Conservation (phyloP, 2,797 vertebrate genomes). For the Platalea minor region DNA sequence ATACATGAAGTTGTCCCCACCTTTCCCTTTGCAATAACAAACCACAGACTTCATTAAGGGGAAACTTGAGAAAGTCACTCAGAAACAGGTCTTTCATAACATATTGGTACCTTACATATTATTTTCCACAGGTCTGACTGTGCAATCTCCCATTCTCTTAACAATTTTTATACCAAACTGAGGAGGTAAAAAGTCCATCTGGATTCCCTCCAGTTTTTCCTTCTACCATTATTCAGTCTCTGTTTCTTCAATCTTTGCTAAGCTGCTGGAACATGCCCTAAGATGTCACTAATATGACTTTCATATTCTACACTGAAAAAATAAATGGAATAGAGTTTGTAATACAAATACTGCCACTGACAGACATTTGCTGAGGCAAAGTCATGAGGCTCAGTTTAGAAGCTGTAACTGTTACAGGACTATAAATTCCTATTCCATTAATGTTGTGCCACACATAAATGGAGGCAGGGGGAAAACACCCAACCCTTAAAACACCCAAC, state of each 20-base stretch:
- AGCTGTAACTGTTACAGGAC: background rate
- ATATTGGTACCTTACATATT: background rate
- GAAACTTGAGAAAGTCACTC: background rate
- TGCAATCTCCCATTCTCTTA: background rate
- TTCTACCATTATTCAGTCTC: background rate
- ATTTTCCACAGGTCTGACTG: background rate
- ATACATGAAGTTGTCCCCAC: background rate
- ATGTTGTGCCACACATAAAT: background rate
- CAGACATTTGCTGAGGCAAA: background rate
- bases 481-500: background rate
- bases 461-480: background rate
- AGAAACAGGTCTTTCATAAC: background rate
- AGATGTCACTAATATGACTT: background rate
- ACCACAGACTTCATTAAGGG: background rate
- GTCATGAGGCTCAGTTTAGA: background rate
- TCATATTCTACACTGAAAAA: background rate
- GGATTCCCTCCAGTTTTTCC: background rate
- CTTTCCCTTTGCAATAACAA: background rate
- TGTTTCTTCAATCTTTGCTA: conserved; percentile 10
- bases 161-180: background rate
- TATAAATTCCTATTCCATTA: background rate
- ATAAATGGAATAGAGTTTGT: background rate
- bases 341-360: background rate
- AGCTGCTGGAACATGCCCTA: background rate
- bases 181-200: background rate